phyloP scores from a whole-genome alignment of 2,888 invertebrate species.

The Polia nebulosa region DNA sequence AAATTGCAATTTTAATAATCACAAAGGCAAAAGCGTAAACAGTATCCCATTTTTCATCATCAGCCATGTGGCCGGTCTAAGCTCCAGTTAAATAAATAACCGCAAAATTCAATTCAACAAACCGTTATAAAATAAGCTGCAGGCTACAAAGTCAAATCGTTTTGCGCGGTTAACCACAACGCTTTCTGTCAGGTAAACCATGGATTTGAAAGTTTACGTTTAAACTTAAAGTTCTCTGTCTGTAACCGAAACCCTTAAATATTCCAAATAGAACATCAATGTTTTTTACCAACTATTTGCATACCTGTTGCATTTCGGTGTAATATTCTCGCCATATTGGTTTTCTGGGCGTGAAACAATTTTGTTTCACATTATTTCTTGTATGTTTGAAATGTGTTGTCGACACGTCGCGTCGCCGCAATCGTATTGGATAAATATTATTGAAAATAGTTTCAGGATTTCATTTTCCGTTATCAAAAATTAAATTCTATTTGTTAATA shows the following conservation, averaged over 20 bases:
- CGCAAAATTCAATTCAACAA: conserved; percentile 90
- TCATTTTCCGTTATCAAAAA: not conserved
- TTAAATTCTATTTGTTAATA: not conserved
- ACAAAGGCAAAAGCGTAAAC: conserved; percentile 48
- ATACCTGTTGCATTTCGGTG: conserved; percentile 80
- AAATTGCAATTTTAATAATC: conserved; percentile 57
- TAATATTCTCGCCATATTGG: conserved; percentile 62
- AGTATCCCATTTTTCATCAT: conserved; percentile 65
- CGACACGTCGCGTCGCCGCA: conserved; percentile 60
- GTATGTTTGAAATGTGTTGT: conserved; percentile 67
- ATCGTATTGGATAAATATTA: conserved; percentile 54
- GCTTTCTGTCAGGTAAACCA: conserved; percentile 86
- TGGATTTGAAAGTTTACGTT: conserved; percentile 87
- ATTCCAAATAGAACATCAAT: conserved; percentile 78
- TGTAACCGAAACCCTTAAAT: conserved; percentile 80
- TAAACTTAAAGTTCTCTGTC: conserved; percentile 78
- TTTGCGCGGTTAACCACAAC: conserved; percentile 89
- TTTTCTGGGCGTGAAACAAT: conserved; percentile 69
- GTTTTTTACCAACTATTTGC: conserved; percentile 76
- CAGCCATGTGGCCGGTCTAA: conserved; percentile 74
- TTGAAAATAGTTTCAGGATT: conserved; percentile 32
- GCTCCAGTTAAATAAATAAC: conserved; percentile 89
- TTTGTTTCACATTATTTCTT: conserved; percentile 72
- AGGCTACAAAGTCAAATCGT: conserved; percentile 89
- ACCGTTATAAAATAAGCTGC: conserved; percentile 90